Evolutionary conservation across 1,140 invertebrate species (phyloP), one percentile per base, ranked within the genome.

Genomic region (Ostrea denselamellosa): DNA sequence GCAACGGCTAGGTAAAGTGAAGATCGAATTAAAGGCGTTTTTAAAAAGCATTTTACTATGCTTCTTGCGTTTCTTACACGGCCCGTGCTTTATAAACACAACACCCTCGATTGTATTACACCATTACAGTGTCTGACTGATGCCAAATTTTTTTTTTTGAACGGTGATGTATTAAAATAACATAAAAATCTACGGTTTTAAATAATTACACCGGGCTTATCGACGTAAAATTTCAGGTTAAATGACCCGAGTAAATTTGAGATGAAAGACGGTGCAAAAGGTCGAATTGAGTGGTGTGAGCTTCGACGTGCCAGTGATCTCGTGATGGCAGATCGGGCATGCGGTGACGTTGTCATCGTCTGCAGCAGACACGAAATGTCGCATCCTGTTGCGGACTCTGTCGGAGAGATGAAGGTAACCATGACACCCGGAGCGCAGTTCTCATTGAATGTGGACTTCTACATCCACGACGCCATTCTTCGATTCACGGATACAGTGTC

Each of bases 181-280:
- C 82, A 54, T 83, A 83, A 83, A 83, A 83, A 53, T 52, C 82
- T 83, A 83, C 82, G 34, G 44, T 83, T 83, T 83, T 22, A 83
- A 53, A 83, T 54, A 51, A 83, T 83, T 83, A 83, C 51, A 83
- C 82, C 53, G 22, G 53, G 53, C 53, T 83, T 83, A 83, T 52
- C 82, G 82, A 54, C 51, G 82, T 53, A 22, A 83, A 83, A 53
- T 54, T 83, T 52, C 19, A 54, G n/a, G 82, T 52, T 52, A 83
- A 83, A 83, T 83, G 82, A 83, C 82, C 82, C 82, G 82, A 53
- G 82, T 83, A 83, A 83, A 83, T 83, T 54, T 54, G 82, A 52
- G 82, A 83, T 83, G 82, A 83, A 83, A 83, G 82, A 54, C 44
- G 82, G 53, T 54, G 53, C 82, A 52, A 83, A 44, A 83, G 82